Base-by-base conservation (phyloP, 2,888 invertebrate genomes). In the Aproaerema taeniolella region DNA sequence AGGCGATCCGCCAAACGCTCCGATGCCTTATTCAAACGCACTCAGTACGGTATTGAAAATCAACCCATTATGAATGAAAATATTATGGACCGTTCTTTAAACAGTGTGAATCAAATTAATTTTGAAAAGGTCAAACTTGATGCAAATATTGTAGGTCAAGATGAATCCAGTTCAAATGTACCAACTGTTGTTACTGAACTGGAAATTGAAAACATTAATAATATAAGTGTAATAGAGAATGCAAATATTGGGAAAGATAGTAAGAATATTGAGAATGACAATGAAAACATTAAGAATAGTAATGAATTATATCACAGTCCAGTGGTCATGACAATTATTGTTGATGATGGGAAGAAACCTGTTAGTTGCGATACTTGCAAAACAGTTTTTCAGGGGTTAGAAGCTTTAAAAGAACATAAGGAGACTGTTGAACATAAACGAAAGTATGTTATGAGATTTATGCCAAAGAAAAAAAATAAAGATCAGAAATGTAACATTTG, bases 401-500 rank as follows among this genome's bases (percentile, higher is more conserved):
- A 34, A 25, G n/a, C n/a, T 10, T 34, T 14, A 25, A 25, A 34
- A 13, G 14, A 13, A 24, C 34, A 34, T 13, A 9, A 14, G 2
- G n/a, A 25, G 5, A 13, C 34, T 14, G 14, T 34, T 13, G 34
- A 34, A 25, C 34, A 34, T 10, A 34, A 34, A 14, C 12, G 25
- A 13, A 34, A 34, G 9, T 34, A 34, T 25, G 25, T 34, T 7
- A 13, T 25, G 12, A 34, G 34, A 8, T 34, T 34, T 25, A 9
- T 34, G 13, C 34, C 34, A n/a, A 34, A 34, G n/a, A 34, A 34
- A n/a, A n/a, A n/a, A n/a, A n/a, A n/a, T n/a, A n/a, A n/a, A n/a
- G n/a, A n/a, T n/a, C n/a, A n/a, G n/a, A n/a, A n/a, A n/a, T 35
- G 35, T 35, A 16, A 35, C 10, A 35, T 35, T 8, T 35, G 35